phyloP scores from a whole-genome alignment of 2,888 invertebrate species.

The Hemithea aestivaria region DNA sequence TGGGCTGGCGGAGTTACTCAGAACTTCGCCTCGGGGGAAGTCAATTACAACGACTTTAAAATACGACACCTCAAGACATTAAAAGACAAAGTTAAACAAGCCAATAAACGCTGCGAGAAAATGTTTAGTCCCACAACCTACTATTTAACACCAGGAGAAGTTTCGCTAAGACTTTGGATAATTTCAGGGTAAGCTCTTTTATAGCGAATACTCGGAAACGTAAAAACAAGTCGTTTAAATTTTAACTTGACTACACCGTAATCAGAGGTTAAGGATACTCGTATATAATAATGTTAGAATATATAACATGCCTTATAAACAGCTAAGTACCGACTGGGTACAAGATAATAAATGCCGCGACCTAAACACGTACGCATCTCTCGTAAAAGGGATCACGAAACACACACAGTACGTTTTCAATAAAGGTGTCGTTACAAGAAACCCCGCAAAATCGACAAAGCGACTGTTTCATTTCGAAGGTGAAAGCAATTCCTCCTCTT shows the following conservation, averaged over 20 bases:
- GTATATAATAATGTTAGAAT: no score
- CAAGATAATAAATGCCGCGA: conserved; percentile 35
- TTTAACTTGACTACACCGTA: conserved; percentile 8
- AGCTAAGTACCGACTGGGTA: conserved; percentile 16
- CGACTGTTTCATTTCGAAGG: conserved; percentile 66
- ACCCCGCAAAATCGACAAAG: conserved; percentile 62
- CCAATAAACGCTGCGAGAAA: conserved; percentile 41
- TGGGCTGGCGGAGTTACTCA: conserved; percentile 33
- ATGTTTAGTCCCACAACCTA: conserved; percentile 38
- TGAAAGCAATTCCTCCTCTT: conserved; percentile 65
- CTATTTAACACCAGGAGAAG: conserved; percentile 42
- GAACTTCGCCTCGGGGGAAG: conserved; percentile 40
- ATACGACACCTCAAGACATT: conserved; percentile 50
- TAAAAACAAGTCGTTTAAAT: conserved; percentile 16
- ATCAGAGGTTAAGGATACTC: conserved; percentile 15
- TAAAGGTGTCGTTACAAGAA: conserved; percentile 60
- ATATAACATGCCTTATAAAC: conserved; percentile 21
- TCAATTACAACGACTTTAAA: conserved; percentile 51
- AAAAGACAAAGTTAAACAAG: conserved; percentile 48
- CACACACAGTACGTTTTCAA: conserved; percentile 57
- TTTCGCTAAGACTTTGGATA: conserved; percentile 35
- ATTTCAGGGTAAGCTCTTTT: conserved; percentile 34
- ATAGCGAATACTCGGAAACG: conserved; percentile 21
- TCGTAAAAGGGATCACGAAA: conserved; percentile 47
- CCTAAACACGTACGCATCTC: conserved; percentile 37